Base-by-base conservation (phyloP, 1,140 invertebrate species). In the Arctopsyche grandis region DNA sequence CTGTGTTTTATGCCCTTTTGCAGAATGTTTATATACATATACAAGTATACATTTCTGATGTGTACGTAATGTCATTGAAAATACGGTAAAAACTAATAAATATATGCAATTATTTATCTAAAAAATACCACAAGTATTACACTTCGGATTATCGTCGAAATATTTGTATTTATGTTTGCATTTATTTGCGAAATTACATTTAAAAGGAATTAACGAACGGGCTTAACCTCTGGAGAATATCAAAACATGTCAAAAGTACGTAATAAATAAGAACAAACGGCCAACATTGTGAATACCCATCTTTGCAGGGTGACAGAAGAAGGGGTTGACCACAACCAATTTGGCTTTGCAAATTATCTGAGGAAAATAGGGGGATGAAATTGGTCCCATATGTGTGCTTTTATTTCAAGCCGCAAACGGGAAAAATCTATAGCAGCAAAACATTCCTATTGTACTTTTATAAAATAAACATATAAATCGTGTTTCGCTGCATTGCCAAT, bases 1-100 rank as follows among this genome's bases (percentile, higher is more conserved):
- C 87, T 86, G 88, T 87, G 87, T 86, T 87, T 80, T 80, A 82
- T 81, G 80, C 79, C 80, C 80, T 81, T 81, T 77, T 77, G 75
- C 60, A 73, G 80, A 75, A 69, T 75, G 69, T 81, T 82, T 81
- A 56, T 29, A 63, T 60, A 63, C 43, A 76, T 44, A 24, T 63
- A 76, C 24, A 24, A 26, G 48, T 22, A n/a, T 22, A 12, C 3
- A 5, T 26, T 10, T 66, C 24, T 19, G 14, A 66, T 24, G 44
- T 5, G 56, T 75, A 26, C 24, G 29, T 56, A 24, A 5, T 56
- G 52, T 24, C 38, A 48, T 38, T 38, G 19, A 73, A 43, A 29
- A 69, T 69, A 29, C 24, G 29, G 66, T 29, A 38, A 3, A 38
- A 16, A 29, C 26, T 69, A 38, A 38, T 1, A 7, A 38, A 21